Conservation (phyloP, 2,113 vertebrate species). For the Fregata magnificens region DNA sequence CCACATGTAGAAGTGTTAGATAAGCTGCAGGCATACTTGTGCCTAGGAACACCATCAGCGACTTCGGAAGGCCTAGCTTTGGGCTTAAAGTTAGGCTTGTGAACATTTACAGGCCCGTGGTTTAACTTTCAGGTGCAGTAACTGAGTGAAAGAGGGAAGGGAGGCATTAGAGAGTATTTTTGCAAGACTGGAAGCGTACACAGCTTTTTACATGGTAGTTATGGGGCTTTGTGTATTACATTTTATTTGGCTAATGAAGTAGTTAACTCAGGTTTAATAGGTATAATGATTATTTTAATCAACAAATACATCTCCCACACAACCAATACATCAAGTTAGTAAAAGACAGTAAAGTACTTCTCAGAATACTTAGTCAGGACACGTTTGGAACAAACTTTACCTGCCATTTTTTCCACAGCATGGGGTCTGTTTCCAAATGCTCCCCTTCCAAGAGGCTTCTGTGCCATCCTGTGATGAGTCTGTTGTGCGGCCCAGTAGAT, state of each 20-base stretch:
- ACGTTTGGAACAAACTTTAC: not conserved
- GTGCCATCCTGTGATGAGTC: not conserved
- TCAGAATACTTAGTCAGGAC: not conserved
- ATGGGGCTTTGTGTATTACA: not conserved
- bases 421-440: not conserved
- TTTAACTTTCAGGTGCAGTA: not conserved
- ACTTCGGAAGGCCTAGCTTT: fast-evolving
- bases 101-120: not conserved
- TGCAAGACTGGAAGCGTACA: not conserved
- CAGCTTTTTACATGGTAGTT: not conserved
- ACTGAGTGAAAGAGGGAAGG: not conserved
- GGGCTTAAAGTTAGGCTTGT: not conserved
- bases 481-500: not conserved
- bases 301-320: not conserved
- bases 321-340: not conserved
- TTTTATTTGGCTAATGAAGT: not conserved
- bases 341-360: not conserved
- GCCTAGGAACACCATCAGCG: not conserved
- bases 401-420: not conserved
- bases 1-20: not conserved
- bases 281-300: not conserved
- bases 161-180: not conserved
- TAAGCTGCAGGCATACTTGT: not conserved
- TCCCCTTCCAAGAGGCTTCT: not conserved
- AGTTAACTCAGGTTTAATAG: not conserved